These are phyloP conservation scores for Centroberyx gerrardi DNA, from an alignment of 2,797 vertebrate genomes.

Conservation along the genomic window DNA sequence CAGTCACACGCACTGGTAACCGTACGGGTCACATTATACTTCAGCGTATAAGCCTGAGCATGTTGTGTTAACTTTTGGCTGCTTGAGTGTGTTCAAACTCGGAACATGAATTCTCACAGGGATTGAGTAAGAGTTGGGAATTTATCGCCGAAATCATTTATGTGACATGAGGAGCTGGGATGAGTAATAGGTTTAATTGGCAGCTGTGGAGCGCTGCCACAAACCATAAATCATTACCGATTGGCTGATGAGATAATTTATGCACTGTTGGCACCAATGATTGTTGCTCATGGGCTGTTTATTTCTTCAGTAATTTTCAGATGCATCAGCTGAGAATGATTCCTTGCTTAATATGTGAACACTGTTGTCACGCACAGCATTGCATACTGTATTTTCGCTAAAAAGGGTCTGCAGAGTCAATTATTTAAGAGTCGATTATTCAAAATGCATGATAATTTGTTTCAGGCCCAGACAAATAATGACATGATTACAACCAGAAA, in stretches of 20 bases:
- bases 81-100: neutral
- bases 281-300: neutral
- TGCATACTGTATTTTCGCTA: neutral
- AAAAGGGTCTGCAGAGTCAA: neutral
- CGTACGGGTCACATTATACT: neutral
- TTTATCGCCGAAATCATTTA: constrained; percentile 38
- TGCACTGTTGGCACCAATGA: constrained; percentile 17
- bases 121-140: constrained; percentile 31
- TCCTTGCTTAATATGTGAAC: neutral
- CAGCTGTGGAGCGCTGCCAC: constrained; percentile 23
- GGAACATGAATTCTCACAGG: neutral
- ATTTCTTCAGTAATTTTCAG: neutral
- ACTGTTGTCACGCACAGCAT: neutral
- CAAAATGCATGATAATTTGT: constrained; percentile 43
- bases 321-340: neutral
- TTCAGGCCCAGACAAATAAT: constrained; percentile 55
- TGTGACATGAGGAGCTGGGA: constrained; percentile 33
- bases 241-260: constrained; percentile 16
- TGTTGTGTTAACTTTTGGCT: constrained; percentile 1
- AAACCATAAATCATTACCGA: constrained; percentile 40
- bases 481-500: constrained; percentile 42
- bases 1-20: constrained; percentile 3
- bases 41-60: neutral
- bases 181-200: constrained; percentile 48
- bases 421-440: neutral